Base-by-base conservation (phyloP, 2,797 vertebrate genomes). In the Danionella dracula region DNA sequence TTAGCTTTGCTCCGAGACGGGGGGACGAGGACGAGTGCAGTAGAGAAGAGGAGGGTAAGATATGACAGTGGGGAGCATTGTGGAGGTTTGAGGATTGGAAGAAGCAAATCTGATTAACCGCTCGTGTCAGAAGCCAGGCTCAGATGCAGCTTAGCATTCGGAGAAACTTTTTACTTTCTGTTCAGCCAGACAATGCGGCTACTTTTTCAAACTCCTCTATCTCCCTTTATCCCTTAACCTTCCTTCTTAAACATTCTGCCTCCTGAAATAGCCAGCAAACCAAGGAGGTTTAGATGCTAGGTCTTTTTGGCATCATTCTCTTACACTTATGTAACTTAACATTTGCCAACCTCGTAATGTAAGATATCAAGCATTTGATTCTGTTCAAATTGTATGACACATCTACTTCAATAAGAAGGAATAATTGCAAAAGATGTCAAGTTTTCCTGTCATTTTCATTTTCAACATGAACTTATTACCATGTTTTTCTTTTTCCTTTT, bases 31-130 rank as follows among this genome's bases (percentile, higher is more conserved):
- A 41, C 57, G 62, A 40, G 81, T 53, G 58, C 16, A 44, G 40
- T 9, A 11, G 73, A 72, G 16, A 65, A 80, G 76, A 76, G 77
- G 74, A 73, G 45, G 75, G 72, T 75, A 78, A 78, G 71, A 65
- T 51, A 79, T 84, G 92, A 99, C 96, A 97, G 91, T 95, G 92
- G 90, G 91, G 81, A 81, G 90, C 91, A 93, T 97, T 99, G 95
- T 99, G 93, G 90, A 75, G 91, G 89, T 90, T 89, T 81, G 87
- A 68, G 87, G 93, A 92, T 92, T 93, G 93, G 92, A 93, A 90
- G 90, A 92, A 91, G 91, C 90, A 96, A 99, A 99, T 99, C 93
- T 96, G 95, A 99, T 98, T 98, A 98, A 93, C 92, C 92, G 93
- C 93, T 94, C 92, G 94, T 96, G 95, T 96, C 95, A 97, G 94